Conservation (phyloP, 2,113 vertebrate genomes). For the Alexandromys fortis region DNA sequence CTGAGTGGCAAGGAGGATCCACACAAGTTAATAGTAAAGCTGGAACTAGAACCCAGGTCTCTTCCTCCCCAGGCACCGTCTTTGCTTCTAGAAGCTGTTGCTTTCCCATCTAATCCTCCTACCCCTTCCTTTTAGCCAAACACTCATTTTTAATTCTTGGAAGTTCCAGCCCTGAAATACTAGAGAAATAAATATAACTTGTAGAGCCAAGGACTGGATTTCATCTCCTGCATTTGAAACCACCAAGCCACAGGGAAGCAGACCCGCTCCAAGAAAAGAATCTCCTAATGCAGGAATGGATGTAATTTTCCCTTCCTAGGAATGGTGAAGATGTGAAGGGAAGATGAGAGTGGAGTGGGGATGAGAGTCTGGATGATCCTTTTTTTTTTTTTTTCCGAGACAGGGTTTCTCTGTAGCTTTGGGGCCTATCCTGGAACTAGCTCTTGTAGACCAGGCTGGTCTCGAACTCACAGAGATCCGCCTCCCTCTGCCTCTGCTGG, state of each 20-base stretch:
- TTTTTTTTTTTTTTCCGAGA: no score
- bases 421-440: no score
- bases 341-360: neutral
- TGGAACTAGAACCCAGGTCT: constrained; percentile 10
- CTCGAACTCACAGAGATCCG: no score
- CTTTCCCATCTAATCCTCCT: neutral
- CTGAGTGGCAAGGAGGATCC: neutral
- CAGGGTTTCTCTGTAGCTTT: no score
- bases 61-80: neutral
- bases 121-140: constrained; percentile 48
- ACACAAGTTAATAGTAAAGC: neutral
- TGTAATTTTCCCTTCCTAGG: constrained; percentile 12
- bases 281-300: neutral
- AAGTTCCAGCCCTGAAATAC: constrained; percentile 52
- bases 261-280: constrained; percentile 37
- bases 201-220: constrained; percentile 52
- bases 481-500: no score
- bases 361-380: neutral
- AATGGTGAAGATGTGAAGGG: constrained; percentile 1
- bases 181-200: constrained; percentile 71
- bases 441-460: no score
- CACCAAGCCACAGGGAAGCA: constrained; percentile 63
- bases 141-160: constrained; percentile 28
- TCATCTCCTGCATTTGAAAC: constrained; percentile 63
- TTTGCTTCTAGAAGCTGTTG: constrained; percentile 32